phyloP scores from a whole-genome alignment of 2,113 vertebrate species.

The Lota lota region DNA sequence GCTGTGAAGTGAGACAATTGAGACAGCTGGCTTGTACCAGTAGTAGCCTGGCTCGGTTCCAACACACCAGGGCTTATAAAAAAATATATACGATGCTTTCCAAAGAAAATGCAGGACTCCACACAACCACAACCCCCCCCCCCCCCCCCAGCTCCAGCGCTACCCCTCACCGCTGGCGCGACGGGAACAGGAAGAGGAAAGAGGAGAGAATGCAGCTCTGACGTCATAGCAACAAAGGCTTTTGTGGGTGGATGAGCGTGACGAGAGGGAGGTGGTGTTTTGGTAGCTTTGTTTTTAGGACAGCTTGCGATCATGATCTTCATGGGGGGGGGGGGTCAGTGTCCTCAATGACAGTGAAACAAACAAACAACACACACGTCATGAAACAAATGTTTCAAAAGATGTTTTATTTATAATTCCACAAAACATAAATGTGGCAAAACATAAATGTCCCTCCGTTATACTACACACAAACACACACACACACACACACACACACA shows the following conservation, averaged over 20 bases:
- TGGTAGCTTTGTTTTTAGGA: conserved; percentile 6
- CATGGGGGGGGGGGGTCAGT: too few species aligned
- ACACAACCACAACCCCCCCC: conserved; percentile 3
- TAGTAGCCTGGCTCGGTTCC: conserved; percentile 27
- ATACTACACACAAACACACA: too few species aligned
- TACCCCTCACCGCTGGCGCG: background rate
- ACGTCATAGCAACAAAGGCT: conserved; percentile 51
- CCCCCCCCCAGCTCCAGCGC: background rate
- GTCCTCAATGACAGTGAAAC: too few species aligned
- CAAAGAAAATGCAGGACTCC: conserved; percentile 37
- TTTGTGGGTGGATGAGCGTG: background rate
- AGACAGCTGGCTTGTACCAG: background rate
- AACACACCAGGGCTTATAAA: conserved; percentile 21
- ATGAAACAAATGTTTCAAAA: too few species aligned
- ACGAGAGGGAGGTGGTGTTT: background rate
- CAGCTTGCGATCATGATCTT: background rate
- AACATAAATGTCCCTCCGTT: too few species aligned
- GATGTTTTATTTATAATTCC: too few species aligned
- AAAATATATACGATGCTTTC: conserved; percentile 45
- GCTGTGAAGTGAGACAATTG: background rate
- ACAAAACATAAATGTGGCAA: too few species aligned
- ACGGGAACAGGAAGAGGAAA: conserved; percentile 57
- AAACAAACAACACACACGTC: too few species aligned
- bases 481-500: too few species aligned
- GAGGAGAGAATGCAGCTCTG: conserved; percentile 47